Conservation (phyloP, 2,797 vertebrate species). For the Tenualosa thibaudeaui region DNA sequence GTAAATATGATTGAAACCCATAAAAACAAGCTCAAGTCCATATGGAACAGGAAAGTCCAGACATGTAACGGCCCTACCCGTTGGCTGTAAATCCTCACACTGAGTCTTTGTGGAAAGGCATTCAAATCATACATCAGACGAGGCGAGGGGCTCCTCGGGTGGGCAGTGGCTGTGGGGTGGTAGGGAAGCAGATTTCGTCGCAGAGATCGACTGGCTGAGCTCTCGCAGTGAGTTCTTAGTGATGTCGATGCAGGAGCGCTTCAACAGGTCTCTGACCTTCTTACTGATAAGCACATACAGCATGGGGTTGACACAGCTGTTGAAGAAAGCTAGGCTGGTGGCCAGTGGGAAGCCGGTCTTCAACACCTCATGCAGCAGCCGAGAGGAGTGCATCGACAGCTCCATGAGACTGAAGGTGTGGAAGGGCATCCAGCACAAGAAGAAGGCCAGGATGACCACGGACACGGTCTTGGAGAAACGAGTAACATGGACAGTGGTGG, state of each 20-base stretch:
- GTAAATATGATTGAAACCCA: conserved; percentile 3
- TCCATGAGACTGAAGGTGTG: conserved; percentile 92
- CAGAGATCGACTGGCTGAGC: conserved; percentile 83
- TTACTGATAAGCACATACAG: conserved; percentile 90
- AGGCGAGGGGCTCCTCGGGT: conserved; percentile 60
- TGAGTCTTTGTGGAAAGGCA: background rate
- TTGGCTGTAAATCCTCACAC: background rate
- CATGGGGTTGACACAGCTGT: conserved; percentile 94
- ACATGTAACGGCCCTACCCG: background rate
- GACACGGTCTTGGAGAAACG: conserved; percentile 87
- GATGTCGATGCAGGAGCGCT: conserved; percentile 79
- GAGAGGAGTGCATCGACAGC: conserved; percentile 77
- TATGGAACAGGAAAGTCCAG: conserved; percentile 1
- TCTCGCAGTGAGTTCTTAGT: conserved; percentile 88
- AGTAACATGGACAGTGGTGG: conserved; percentile 70
- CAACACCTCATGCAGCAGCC: conserved; percentile 70
- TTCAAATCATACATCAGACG: conserved; percentile 59
- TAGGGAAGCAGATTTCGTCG: conserved; percentile 74
- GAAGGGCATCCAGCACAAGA: conserved; percentile 92
- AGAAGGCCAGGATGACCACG: conserved; percentile 87
- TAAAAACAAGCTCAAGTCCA: background rate
- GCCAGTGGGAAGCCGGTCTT: conserved; percentile 86
- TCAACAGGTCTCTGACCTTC: conserved; percentile 81
- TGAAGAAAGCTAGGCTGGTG: conserved; percentile 91
- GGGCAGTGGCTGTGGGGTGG: conserved; percentile 38